Percentiles rank a stretch among this genome's conserved stretches.
These are phyloP conservation scores for Eumeta japonica DNA, from an alignment of 1,140 invertebrate genomes.

Conservation along the genomic window DNA sequence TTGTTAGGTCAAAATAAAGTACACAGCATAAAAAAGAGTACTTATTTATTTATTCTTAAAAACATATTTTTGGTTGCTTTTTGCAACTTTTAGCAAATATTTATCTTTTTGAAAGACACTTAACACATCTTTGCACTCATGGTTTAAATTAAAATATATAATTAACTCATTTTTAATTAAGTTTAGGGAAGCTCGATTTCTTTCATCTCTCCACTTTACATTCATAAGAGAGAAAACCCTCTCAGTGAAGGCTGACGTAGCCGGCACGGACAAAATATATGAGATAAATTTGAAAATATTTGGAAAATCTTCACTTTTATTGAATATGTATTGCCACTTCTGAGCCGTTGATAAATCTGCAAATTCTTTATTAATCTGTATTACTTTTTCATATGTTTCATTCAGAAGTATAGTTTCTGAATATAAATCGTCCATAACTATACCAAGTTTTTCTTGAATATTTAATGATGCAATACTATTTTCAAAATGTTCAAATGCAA, in stretches of 20 bases:
- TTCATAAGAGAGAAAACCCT: conserved; percentile 9
- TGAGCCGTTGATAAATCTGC: conserved; percentile 7
- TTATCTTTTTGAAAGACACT: too few species aligned
- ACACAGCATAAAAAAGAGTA: too few species aligned
- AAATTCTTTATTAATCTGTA: conserved; percentile 10
- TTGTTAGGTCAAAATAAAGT: too few species aligned
- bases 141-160: conserved; percentile 8
- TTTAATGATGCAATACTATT: too few species aligned
- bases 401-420: too few species aligned
- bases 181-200: conserved; percentile 7
- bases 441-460: too few species aligned
- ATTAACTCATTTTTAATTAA: conserved; percentile 10
- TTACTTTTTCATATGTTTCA: too few species aligned
- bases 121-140: conserved; percentile 8
- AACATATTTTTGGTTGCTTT: too few species aligned
- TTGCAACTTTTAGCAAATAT: too few species aligned
- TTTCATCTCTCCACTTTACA: conserved; percentile 9
- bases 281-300: conserved; percentile 8
- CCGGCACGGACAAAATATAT: conserved; percentile 12
- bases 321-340: conserved; percentile 11
- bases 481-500: too few species aligned
- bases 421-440: too few species aligned
- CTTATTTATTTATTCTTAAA: too few species aligned
- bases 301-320: conserved; percentile 8
- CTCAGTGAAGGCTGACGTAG: conserved; percentile 10